Evolutionary conservation across 2,888 invertebrate genomes (phyloP).

Genomic region (Lagria hirta): DNA sequence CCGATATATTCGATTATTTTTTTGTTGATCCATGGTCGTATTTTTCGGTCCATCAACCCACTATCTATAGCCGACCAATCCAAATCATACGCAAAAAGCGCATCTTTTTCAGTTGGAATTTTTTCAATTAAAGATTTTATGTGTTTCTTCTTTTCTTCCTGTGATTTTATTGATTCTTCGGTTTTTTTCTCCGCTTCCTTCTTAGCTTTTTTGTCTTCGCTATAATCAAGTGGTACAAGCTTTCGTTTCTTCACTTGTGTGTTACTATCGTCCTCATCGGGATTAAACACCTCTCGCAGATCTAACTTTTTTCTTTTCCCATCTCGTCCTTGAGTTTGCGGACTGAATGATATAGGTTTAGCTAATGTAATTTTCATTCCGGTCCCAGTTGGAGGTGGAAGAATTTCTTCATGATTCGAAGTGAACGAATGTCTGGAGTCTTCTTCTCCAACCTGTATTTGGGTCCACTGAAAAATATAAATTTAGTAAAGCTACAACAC

Average conservation of each 20-base stretch:
- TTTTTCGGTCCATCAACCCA: constrained; percentile 89
- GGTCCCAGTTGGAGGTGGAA: constrained; percentile 42
- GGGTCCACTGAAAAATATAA: constrained; percentile 48
- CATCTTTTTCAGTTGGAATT: constrained; percentile 97
- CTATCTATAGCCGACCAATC: constrained; percentile 82
- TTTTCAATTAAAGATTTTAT: constrained; percentile 97
- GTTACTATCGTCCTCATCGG: constrained; percentile 71
- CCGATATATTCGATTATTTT: constrained; percentile 99
- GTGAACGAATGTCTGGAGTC: constrained; percentile 55
- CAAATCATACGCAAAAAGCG: constrained; percentile 91
- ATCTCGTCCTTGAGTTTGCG: constrained; percentile 53
- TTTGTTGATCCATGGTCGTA: constrained; percentile 99
- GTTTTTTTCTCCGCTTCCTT: constrained; percentile 54
- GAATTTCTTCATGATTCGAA: constrained; percentile 50
- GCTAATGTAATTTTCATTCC: constrained; percentile 53
- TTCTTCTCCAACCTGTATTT: constrained; percentile 53
- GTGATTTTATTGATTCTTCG: constrained; percentile 67
- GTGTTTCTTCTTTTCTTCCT: constrained; percentile 94
- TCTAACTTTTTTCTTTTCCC: constrained; percentile 72
- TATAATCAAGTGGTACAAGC: constrained; percentile 73
- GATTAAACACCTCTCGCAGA: constrained; percentile 83
- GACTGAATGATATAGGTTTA: constrained; percentile 51
- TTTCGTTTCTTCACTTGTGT: constrained; percentile 70
- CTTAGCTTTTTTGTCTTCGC: constrained; percentile 58
- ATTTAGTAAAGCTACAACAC: constrained; percentile 4